Conservation (phyloP, 1,140 invertebrate genomes). For the Andrena cerasifolii region DNA sequence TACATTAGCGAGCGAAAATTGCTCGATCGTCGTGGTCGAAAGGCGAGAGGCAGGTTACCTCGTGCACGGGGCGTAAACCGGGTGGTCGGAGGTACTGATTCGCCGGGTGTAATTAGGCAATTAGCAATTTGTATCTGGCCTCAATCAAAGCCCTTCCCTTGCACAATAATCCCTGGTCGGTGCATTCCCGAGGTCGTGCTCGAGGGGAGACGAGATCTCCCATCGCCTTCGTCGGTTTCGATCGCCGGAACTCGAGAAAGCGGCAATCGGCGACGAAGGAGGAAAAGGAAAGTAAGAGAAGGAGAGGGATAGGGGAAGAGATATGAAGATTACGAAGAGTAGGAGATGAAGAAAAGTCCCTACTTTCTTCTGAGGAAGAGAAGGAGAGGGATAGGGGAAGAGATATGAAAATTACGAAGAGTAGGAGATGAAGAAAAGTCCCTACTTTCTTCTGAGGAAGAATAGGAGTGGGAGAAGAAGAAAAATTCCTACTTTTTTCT, state of each 20-base stretch:
- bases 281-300: not conserved
- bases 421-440: too few relatives aligned
- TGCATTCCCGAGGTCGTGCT: constrained; percentile 18
- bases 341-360: too few relatives aligned
- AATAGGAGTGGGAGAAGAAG: too few relatives aligned
- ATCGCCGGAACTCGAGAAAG: constrained; percentile 53
- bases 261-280: not conserved
- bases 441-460: too few relatives aligned
- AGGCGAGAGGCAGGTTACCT: constrained; percentile 39
- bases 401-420: too few relatives aligned
- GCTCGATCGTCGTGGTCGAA: constrained; percentile 44
- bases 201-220: constrained; percentile 8
- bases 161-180: constrained; percentile 29
- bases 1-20: constrained; percentile 50
- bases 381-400: too few relatives aligned
- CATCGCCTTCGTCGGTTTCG: not conserved
- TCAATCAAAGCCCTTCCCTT: constrained; percentile 63
- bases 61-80: constrained; percentile 13
- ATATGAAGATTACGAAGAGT: too few relatives aligned
- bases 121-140: constrained; percentile 73
- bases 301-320: too few relatives aligned
- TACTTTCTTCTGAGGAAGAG: too few relatives aligned
- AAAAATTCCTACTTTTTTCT: too few relatives aligned
- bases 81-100: constrained; percentile 67
- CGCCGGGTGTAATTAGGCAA: constrained; percentile 77